Evolutionary conservation across 30 jellyfish, hydroid and myxozoan genomes (phyloP).

Genomic region (Hydractinia symbiolongicarpus): DNA sequence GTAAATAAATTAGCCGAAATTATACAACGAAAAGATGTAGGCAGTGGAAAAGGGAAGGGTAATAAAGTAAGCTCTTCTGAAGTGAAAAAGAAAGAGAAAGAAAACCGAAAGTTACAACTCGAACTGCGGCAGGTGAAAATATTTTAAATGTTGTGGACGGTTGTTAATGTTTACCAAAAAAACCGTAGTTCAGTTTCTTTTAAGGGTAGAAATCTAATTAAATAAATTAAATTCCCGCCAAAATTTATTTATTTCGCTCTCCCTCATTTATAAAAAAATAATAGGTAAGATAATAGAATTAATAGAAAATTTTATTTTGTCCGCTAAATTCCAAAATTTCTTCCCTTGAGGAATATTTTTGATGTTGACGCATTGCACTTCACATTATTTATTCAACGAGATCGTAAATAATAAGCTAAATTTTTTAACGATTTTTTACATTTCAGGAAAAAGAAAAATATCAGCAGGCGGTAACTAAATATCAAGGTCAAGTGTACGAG

Average conservation of each 20-base stretch:
- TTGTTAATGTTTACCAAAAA: neutral
- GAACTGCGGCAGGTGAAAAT: conserved; percentile 54
- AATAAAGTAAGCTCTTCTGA: conserved; percentile 77
- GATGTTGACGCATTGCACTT: neutral
- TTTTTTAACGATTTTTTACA: neutral
- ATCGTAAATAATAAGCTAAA: neutral
- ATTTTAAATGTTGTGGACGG: neutral
- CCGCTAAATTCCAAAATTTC: no score
- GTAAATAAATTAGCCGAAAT: conserved; percentile 79
- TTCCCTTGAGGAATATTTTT: neutral
- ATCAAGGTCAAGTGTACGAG: conserved; percentile 52
- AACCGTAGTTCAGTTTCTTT: neutral
- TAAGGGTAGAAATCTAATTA: neutral
- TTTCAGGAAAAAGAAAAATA: conserved; percentile 72
- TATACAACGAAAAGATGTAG: conserved; percentile 61
- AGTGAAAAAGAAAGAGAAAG: conserved; percentile 78
- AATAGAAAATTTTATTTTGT: no score
- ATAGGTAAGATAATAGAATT: no score
- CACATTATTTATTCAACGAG: neutral
- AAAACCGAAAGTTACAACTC: conserved; percentile 56
- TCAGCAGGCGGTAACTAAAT: conserved; percentile 45
- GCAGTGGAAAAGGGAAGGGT: conserved; percentile 44
- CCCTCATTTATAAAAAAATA: neutral
- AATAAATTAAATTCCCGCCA: no score
- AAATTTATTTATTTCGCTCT: neutral